Evolutionary conservation across 1,140 invertebrate species (phyloP), one percentile per base, ranked within the genome.

Genomic region (Nylanderia fulva): DNA sequence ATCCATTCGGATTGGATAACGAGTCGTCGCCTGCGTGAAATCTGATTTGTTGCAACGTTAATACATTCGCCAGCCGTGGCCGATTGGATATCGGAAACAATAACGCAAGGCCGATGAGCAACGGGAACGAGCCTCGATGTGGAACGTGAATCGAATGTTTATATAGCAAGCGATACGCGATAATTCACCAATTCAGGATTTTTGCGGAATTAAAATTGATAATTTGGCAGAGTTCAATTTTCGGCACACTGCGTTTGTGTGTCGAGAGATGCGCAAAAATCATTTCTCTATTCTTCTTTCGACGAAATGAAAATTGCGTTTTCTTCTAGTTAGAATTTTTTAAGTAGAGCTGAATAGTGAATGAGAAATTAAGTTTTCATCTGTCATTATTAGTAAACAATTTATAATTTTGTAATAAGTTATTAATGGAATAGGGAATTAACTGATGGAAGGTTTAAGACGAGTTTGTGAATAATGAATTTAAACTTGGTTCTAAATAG

Each of bases 81-180:
- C 77, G 66, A 82, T 82, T 82, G 77, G 66, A 82, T 82, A 82
- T 82, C 66, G 77, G 77, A 82, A 82, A 82, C 77, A 82, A 82
- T 82, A 82, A 82, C 77, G 77, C 52, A 54, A 60, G 27, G 77
- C 52, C 77, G 77, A 72, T 72, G 66, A 72, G 66, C 77, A 82
- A 72, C 39, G 52, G 11, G 66, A 13, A 58, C 42, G 48, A 24
- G 36, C 29, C 48, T 13, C 77, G 77, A 71, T 24, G n/a, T n/a
- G 66, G 24, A 82, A 82, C 66, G 77, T 82, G 77, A 82, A 82
- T 82, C 24, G 77, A 82, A 82, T 82, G 36, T 72, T 71, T 69
- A 72, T 72, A 33, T 36, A 24, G 52, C 66, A 33, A 33, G n/a
- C 52, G 27, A 54, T 66, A 21, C 64, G 29, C 48, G 77, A 29